Base-by-base conservation (phyloP, 2,113 vertebrate genomes). In the Mormyrus iriodes region DNA sequence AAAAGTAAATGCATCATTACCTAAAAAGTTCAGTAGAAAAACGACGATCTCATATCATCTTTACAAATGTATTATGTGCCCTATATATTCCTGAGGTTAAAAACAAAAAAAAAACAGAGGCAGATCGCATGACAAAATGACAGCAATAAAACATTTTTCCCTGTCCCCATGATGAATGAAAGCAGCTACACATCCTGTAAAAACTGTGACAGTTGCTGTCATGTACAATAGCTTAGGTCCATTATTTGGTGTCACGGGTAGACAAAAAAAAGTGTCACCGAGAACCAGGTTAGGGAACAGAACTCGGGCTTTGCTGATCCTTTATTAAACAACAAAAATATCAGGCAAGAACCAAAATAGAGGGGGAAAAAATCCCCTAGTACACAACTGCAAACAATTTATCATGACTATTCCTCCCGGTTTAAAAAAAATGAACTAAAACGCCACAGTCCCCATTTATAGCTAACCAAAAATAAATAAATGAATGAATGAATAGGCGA, bases 211-310 rank as follows among this genome's bases (percentile, higher is more conserved):
- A 84, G 82, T 44, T 84, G 42, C 82, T 84, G 82, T 84, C 82
- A 84, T 84, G 42, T 84, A 84, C 39, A 46, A 84, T 48, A 84
- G 42, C 82, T n/a, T 48, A 46, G 44, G 82, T 48, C 82, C 82
- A 84, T 84, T 84, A 84, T 48, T 46, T 19, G 39, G 19, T 84
- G 44, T 88, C 61, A 49, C 44, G 51, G 55, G 53, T 82, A 88
- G 84, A 42, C 42, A 91, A 89, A 42, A 89, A 87, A 86, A 84
- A 85, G 42, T 46, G 24, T 48, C 69, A 76, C 35, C 27, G 15
- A 76, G 35, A 76, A 79, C 1, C 5, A 15, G 73, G 73, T 79
- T 79, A 19, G 1, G 73, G 35, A 79, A 42, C 35, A 79, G 73
- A 79, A 79, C 73, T 79, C 15, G 19, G 73, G 17, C 2, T 42